Evolutionary conservation across 2,113 vertebrate genomes (phyloP).

Genomic region (Dendrocopos noguchii): DNA sequence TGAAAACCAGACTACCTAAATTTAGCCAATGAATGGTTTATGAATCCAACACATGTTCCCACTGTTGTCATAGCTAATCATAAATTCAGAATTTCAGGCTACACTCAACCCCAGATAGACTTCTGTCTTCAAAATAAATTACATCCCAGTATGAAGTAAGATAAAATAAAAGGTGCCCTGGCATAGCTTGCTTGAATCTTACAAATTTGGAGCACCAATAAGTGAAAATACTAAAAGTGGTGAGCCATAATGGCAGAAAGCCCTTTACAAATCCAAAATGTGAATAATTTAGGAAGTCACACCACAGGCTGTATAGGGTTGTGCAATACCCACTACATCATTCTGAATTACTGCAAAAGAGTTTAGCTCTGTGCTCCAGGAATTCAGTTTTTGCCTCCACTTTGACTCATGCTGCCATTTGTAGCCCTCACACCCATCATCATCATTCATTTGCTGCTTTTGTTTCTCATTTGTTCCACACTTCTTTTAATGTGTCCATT

Average conservation of each 20-base stretch:
- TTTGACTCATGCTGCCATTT: neutral
- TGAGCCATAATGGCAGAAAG: neutral
- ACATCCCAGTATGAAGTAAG: neutral
- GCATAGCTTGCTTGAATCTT: neutral
- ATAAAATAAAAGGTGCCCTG: neutral
- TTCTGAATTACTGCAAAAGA: neutral
- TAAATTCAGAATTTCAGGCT: conserved; percentile 35
- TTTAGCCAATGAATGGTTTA: conserved; percentile 67
- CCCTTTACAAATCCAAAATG: neutral
- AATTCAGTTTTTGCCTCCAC: neutral
- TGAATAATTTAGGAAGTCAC: neutral
- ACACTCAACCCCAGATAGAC: conserved; percentile 18
- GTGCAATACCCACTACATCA: neutral
- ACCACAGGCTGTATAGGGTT: neutral
- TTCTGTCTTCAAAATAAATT: conserved; percentile 7
- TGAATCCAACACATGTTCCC: conserved; percentile 44
- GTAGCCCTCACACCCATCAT: neutral
- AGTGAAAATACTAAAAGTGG: neutral
- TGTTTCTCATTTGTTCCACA: conserved; percentile 4
- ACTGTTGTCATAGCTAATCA: conserved; percentile 47
- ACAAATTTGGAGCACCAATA: rapidly evolving
- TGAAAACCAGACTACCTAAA: conserved; percentile 62
- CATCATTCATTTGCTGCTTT: neutral
- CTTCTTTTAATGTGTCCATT: neutral
- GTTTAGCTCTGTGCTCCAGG: neutral